phyloP scores from a whole-genome alignment of 2,113 vertebrate genomes.

The Thinocorus orbignyianus region DNA sequence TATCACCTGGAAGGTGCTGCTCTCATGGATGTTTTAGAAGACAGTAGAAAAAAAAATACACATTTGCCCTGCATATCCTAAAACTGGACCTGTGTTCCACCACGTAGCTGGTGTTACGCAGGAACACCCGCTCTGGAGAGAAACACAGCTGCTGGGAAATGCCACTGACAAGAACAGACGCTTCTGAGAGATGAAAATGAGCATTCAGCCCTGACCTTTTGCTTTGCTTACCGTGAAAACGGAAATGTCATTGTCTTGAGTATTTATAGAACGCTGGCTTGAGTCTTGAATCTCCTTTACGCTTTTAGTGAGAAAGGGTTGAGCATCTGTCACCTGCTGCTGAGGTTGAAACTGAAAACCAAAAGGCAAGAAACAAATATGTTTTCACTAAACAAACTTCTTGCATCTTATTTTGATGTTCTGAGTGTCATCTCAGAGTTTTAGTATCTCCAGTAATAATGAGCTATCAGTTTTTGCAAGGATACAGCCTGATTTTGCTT shows the following conservation, averaged over 20 bases:
- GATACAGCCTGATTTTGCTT: not conserved
- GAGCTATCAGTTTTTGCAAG: not conserved
- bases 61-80: not conserved
- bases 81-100: not conserved
- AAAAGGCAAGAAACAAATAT: not conserved
- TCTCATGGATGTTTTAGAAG: not conserved
- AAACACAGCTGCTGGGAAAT: not conserved
- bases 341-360: not conserved
- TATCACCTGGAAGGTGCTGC: not conserved
- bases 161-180: not conserved
- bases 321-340: not conserved
- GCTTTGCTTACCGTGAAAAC: not conserved
- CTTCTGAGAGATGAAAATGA: slow-evolving; percentile 11
- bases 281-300: not conserved
- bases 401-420: not conserved
- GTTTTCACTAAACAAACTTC: not conserved
- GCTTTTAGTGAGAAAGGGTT: not conserved
- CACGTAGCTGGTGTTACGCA: not conserved
- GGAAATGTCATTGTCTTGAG: not conserved
- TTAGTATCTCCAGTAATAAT: not conserved
- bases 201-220: slow-evolving; percentile 19
- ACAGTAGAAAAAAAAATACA: not conserved
- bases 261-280: not conserved
- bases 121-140: not conserved
- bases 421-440: not conserved